Evolutionary conservation across 1,140 invertebrate species (phyloP), one percentile per base, ranked within the genome.

Genomic region (Trissolcus basalis): DNA sequence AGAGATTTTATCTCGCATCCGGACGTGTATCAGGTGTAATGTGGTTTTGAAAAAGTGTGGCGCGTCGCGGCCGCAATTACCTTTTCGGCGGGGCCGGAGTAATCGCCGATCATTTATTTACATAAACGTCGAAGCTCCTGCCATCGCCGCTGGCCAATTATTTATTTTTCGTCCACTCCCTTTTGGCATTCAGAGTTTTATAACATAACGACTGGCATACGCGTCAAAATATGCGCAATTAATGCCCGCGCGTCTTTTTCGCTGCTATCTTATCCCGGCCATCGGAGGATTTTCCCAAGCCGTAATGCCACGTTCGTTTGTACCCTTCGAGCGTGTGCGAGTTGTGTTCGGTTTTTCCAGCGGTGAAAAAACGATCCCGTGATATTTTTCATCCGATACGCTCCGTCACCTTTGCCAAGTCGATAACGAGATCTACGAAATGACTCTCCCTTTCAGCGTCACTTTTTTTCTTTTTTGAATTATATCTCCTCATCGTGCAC

Each of bases 101-200:
- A 71, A 71, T 71, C 59, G 59, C 14, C 54, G 44, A 63, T 63
- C 53, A 56, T 71, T 71, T 71, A 63, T 71, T 71, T 71, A 61
- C 58, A 63, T 63, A 63, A 61, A 61, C 12, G 51, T 51, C 33
- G 36, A 41, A 33, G 39, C 43, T 45, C 4, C 12, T 12, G 41
- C 45, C 35, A 67, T 43, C 45, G 45, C 41, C 32, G 12, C 45
- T 11, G 41, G 16, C 54, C 54, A 58, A 58, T 68, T 68, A 58
- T 65, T 56, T 33, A 3, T 9, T 6, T 41, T 27, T 49, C 10
- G 35, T 7, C 36, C 15, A 5, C n/a, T n/a, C n/a, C n/a, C n/a
- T n/a, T n/a, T n/a, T n/a, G n/a, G n/a, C n/a, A n/a, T n/a, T 27
- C 19, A 27, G 19, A 6, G 19, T 27, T 27, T 3, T 27, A 27